Percentiles rank a stretch among this genome's conserved stretches.
Evolutionary conservation across 2,113 vertebrate genomes (phyloP).

Genomic region (Trinectes maculatus): DNA sequence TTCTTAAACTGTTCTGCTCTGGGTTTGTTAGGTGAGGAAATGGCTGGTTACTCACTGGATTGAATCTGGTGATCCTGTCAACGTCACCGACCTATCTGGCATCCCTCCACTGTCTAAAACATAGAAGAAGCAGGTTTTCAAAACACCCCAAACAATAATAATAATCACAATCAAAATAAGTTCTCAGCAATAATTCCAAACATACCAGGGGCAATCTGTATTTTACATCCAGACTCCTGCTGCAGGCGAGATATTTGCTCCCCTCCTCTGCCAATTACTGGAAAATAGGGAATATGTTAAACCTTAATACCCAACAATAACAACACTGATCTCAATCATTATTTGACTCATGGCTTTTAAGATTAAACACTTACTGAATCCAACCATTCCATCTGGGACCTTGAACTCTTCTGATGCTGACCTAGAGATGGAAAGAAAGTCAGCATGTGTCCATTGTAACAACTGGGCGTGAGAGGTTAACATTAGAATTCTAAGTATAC

Average conservation of each 20-base stretch:
- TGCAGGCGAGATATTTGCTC: constrained; percentile 98
- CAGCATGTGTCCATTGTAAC: too few relatives aligned
- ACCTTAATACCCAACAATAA: too few relatives aligned
- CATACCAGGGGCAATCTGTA: constrained; percentile 97
- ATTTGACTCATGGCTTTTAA: not conserved
- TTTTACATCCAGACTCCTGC: constrained; percentile 98
- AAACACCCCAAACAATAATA: not conserved
- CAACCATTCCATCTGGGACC: constrained; percentile 99
- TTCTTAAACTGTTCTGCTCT: not conserved
- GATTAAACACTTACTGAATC: constrained; percentile 91
- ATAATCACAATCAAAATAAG: not conserved
- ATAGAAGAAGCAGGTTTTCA: not conserved
- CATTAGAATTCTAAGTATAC: accelerated
- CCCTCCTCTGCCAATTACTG: constrained; percentile 98
- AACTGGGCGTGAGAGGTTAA: not conserved
- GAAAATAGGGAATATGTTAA: constrained; percentile 7
- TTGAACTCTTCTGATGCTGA: constrained; percentile 96
- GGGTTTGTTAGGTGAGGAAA: too few relatives aligned
- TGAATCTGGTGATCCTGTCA: constrained; percentile 93
- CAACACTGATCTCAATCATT: not conserved
- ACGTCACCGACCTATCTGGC: constrained; percentile 94
- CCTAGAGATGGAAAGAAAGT: constrained; percentile 72
- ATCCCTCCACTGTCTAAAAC: constrained; percentile 93
- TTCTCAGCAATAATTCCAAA: not conserved
- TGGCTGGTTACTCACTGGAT: constrained; percentile 88